Base-by-base conservation (phyloP, 2,888 invertebrate species). In the Ornithoptera alexandrae region DNA sequence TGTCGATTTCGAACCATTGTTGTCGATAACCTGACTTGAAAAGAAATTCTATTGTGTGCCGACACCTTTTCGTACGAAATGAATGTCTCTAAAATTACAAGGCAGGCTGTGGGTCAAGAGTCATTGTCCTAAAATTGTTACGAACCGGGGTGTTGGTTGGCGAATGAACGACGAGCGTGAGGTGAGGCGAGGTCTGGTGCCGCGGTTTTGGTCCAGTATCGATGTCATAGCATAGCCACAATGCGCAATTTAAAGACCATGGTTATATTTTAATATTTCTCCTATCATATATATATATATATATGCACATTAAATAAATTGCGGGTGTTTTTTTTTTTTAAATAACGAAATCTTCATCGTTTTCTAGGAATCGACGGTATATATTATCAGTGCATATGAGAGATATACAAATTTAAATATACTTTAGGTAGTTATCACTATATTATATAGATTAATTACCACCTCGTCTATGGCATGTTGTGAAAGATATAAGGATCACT, bases 91-190 rank as follows among this genome's bases (percentile, higher is more conserved):
- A 60, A 62, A 70, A 70, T 70, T 63, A 56, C 46, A 70, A 63
- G 24, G 62, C 65, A 71, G 70, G 65, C 68, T 66, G 69, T 59
- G 77, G 78, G 79, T 76, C 80, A 82, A 75, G 74, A 77, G 87
- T 84, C 85, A 81, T 81, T 81, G 87, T 79, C 79, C 86, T 78
- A 72, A 78, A 86, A 85, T 72, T 80, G 80, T 79, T 75, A 81
- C 84, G 78, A 78, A 82, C 81, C 81, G 74, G 78, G 68, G 75
- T 74, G 77, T 62, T 39, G 61, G 62, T n/a, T 20, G 62, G 62
- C 67, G 67, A 70, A 42, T 70, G 63, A 70, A 58, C 61, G 56
- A 5, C 50, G 58, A 57, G 62, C 62, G 24, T 50, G 58, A 53
- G 57, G 61, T 65, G 22, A 22, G 22, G 22, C 1, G 50, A 60